These are phyloP conservation scores for Proisotoma minuta DNA, from an alignment of 2,888 invertebrate genomes.

Conservation along the genomic window DNA sequence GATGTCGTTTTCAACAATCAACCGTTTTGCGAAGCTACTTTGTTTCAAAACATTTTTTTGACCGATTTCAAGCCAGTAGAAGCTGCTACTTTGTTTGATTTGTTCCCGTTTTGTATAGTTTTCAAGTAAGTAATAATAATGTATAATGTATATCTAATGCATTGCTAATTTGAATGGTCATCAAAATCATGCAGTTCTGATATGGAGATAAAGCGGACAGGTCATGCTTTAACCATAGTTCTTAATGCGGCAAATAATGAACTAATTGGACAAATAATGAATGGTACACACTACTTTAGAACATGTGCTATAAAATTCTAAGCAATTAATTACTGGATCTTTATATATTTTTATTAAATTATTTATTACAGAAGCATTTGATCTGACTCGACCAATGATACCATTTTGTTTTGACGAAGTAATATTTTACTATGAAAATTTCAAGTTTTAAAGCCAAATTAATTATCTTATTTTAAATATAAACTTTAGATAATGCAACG, in stretches of 20 bases:
- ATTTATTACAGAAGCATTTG: conserved; percentile 86
- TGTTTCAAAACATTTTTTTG: background rate
- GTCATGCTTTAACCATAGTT: conserved; percentile 83
- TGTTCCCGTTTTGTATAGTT: conserved; percentile 96
- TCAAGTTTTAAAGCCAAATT: background rate
- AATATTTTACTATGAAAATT: conserved; percentile 51
- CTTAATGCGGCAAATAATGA: too few species aligned
- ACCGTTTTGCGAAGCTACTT: conserved; percentile 67
- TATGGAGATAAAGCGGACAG: conserved; percentile 82
- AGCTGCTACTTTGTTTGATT: conserved; percentile 85
- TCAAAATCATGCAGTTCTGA: conserved; percentile 69
- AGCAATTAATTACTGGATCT: background rate
- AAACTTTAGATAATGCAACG: conserved; percentile 77
- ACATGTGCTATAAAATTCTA: background rate
- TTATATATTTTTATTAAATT: background rate
- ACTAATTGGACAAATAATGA: conserved; percentile 64
- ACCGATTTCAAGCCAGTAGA: conserved; percentile 67
- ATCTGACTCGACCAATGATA: conserved; percentile 83
- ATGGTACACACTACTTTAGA: background rate
- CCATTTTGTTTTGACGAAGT: conserved; percentile 93
- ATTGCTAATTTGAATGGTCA: background rate
- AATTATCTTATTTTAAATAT: conserved; percentile 50
- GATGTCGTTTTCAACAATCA: conserved; percentile 90
- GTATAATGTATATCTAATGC: background rate
- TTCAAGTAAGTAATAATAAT: conserved; percentile 66